These are phyloP conservation scores for Hippocampus barbouri DNA, from an alignment of 2,113 vertebrate genomes.

Conservation along the genomic window DNA sequence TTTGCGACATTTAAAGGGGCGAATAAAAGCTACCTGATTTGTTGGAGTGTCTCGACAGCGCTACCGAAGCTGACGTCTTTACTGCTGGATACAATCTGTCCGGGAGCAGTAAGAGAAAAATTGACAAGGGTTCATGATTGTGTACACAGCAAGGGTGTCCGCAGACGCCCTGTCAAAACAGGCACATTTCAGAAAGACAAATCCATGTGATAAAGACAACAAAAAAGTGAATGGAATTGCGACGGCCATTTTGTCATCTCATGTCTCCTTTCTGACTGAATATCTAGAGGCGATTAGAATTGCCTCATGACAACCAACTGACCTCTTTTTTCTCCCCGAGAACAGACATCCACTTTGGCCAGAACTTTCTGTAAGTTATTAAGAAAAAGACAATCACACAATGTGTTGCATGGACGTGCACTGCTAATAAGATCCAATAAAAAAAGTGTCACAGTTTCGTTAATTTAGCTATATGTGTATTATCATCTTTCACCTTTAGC, in stretches of 20 bases:
- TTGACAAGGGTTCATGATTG: too few relatives aligned
- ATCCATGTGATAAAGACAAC: not conserved
- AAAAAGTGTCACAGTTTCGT: not conserved
- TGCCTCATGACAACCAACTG: conserved; percentile 1
- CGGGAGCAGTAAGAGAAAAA: conserved; percentile 9
- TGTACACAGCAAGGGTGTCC: not conserved
- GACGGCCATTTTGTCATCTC: not conserved
- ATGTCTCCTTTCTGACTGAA: not conserved
- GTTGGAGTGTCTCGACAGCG: conserved; percentile 92
- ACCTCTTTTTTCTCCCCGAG: conserved; percentile 89
- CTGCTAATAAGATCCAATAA: not conserved
- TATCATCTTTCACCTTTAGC: not conserved
- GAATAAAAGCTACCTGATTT: conserved; percentile 84
- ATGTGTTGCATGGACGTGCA: not conserved
- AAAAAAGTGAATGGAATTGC: too few relatives aligned
- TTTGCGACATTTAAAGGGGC: not conserved
- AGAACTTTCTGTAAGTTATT: conserved; percentile 83
- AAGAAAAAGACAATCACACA: not conserved
- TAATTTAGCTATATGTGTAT: not conserved
- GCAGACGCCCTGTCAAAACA: too few relatives aligned
- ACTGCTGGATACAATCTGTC: conserved; percentile 83
- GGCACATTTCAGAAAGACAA: not conserved
- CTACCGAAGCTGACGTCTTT: conserved; percentile 90
- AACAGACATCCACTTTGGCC: conserved; percentile 82
- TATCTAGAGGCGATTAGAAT: not conserved